Conservation (phyloP, 2,113 vertebrate genomes). For the Aspiorhynchus laticeps region DNA sequence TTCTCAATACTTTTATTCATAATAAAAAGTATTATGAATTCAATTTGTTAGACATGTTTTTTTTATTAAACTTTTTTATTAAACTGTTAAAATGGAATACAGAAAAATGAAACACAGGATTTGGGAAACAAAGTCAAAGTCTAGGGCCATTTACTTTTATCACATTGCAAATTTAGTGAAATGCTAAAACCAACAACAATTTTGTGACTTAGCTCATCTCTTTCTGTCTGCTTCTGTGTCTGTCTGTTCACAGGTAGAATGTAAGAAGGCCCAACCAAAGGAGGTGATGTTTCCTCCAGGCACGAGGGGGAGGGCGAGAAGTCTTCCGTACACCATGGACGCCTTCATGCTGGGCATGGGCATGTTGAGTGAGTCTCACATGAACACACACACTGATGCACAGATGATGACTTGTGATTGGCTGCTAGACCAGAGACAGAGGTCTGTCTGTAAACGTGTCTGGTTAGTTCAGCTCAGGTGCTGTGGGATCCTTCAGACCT, state of each 20-base stretch:
- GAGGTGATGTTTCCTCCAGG: constrained; percentile 95
- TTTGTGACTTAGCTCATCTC: not conserved
- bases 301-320: constrained; percentile 87
- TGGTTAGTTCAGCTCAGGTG: constrained; percentile 8
- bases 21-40: not conserved
- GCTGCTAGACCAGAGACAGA: not conserved
- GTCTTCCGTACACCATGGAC: constrained; percentile 91
- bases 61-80: not conserved
- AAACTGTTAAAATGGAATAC: not conserved
- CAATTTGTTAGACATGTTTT: not conserved
- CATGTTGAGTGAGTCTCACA: constrained; percentile 86
- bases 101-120: not conserved
- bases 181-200: not conserved
- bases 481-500: constrained; percentile 6
- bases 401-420: not conserved
- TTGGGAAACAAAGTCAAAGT: not conserved
- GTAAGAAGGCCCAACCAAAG: constrained; percentile 95
- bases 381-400: not conserved
- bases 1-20: too few species aligned
- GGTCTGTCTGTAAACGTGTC: not conserved
- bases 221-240: not conserved
- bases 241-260: constrained; percentile 85
- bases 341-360: constrained; percentile 94
- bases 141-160: not conserved
- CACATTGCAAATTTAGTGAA: not conserved